Base-by-base conservation (phyloP, 2,888 invertebrate species). In the Marronus borbonicus region DNA sequence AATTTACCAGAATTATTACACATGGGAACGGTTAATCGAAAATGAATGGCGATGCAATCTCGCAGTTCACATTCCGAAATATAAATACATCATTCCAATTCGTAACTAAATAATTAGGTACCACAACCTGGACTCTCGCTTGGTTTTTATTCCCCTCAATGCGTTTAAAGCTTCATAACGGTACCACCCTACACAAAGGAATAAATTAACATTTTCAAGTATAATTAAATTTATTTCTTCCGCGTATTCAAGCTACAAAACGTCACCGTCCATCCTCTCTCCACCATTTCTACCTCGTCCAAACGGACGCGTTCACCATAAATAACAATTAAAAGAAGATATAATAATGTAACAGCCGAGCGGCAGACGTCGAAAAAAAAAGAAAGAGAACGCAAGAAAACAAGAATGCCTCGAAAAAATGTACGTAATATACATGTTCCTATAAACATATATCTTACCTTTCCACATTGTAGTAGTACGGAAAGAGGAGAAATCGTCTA, bases 251-350 rank as follows among this genome's bases (percentile, higher is more conserved):
- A 20, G 8, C 39, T 66, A 28, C 62, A 44, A 44, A 44, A 66
- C 65, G 65, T 44, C 65, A 66, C 44, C 65, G 20, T 17, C 20
- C 17, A 44, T 20, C 65, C 65, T 44, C n/a, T 36, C 24, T 24
- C 24, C 24, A 65, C 17, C 65, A 39, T 65, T 24, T 28, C 44
- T 44, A 66, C 20, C 17, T 68, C 50, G 50, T 28, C 20, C 31
- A 5, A 24, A 68, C 50, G 28, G 20, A 36, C 55, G 58, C 72
- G 72, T 72, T 72, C 8, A 44, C 72, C 44, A 72, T 72, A 58
- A 72, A 72, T 60, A 72, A 72, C 72, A 58, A 72, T 72, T 72
- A 72, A 72, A 72, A 72, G 72, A 44, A 66, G 24, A 66, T 72
- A 60, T 31, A 72, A 55, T n/a, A 55, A 58, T 28, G 31, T 39